Conservation (phyloP, 2,797 vertebrate genomes). For the Cheirogaleus major region DNA sequence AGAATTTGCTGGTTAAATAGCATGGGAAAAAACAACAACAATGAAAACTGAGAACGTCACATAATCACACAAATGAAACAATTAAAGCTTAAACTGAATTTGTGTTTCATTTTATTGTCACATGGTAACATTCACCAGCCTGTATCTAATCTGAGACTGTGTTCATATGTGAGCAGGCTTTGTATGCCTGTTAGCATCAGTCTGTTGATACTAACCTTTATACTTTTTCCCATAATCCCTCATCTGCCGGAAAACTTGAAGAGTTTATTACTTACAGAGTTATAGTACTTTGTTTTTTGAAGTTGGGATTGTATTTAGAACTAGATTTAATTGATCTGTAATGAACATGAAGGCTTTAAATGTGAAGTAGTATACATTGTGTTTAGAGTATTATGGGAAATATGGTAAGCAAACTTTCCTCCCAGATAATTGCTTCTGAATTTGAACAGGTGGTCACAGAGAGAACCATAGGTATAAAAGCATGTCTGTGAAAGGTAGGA, state of each 20-base stretch:
- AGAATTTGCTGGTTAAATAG: neutral
- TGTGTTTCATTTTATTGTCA: neutral
- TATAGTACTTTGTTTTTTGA: conserved; percentile 38
- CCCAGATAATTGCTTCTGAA: conserved; percentile 50
- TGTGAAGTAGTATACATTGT: conserved; percentile 57
- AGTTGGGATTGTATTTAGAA: conserved; percentile 62
- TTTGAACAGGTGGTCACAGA: conserved; percentile 14
- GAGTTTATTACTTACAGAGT: conserved; percentile 57
- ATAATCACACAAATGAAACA: neutral
- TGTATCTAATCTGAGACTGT: neutral
- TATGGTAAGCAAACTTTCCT: conserved; percentile 52
- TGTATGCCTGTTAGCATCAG: neutral
- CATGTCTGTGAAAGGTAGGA: neutral
- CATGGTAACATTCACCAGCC: neutral
- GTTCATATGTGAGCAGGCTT: neutral
- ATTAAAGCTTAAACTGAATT: neutral
- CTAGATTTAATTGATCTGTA: conserved; percentile 16
- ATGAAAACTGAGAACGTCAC: neutral
- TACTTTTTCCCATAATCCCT: neutral
- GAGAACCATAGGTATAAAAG: neutral
- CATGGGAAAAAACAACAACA: neutral
- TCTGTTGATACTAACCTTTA: neutral
- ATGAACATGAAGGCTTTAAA: conserved; percentile 64
- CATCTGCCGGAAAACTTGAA: conserved; percentile 57
- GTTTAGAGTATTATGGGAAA: conserved; percentile 55